A percentile compares a stretch with the other conserved stretches of the same genome.
Conservation (phyloP, 2,113 vertebrate genomes). For the Phodopus roborovskii region DNA sequence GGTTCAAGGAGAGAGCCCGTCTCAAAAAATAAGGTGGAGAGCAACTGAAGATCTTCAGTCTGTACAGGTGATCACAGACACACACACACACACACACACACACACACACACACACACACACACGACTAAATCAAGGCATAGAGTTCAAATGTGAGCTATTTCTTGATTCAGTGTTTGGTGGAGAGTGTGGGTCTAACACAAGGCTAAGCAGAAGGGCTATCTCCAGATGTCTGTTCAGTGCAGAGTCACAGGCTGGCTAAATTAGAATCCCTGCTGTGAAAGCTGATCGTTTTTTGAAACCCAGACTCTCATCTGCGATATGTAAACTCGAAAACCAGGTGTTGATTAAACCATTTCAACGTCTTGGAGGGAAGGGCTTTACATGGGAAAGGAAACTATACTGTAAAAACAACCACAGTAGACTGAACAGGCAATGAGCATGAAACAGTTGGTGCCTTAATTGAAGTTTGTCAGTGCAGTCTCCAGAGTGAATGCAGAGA, state of each 20-base stretch:
- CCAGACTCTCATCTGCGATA: background rate
- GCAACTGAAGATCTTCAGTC: no score
- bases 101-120: background rate
- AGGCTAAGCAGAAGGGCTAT: background rate
- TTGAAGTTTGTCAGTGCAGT: slow-evolving; percentile 8
- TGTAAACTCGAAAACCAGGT: background rate
- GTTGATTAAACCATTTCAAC: background rate
- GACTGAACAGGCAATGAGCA: slow-evolving; percentile 35
- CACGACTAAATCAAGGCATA: background rate
- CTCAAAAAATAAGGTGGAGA: background rate
- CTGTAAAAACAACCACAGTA: slow-evolving; percentile 27
- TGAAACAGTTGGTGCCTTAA: slow-evolving; percentile 49
- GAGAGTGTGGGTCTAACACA: background rate
- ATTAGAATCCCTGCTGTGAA: background rate
- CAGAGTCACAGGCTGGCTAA: background rate
- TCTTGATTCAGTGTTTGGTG: background rate
- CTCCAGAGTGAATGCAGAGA: background rate
- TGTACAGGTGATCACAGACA: no score
- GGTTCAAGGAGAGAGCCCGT: background rate
- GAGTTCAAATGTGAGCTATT: background rate
- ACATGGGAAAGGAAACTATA: slow-evolving; percentile 1
- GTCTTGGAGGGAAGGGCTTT: slow-evolving; percentile 37
- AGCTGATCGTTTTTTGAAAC: background rate
- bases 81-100: background rate
- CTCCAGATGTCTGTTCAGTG: background rate